Conservation (phyloP, 2,113 vertebrate species). For the Paramisgurnus dabryanus region DNA sequence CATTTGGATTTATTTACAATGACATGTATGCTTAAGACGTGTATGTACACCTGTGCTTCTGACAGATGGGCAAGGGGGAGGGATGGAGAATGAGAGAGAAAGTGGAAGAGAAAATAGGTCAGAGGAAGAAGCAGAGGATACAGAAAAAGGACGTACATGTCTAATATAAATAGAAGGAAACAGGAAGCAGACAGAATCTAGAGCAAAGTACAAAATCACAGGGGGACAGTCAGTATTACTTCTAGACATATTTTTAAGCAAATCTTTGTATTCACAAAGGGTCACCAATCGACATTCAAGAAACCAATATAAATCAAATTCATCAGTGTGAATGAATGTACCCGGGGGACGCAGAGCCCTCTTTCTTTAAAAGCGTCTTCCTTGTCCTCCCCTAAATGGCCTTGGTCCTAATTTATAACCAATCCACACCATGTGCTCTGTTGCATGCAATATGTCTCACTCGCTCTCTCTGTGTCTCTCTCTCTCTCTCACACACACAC, state of each 20-base stretch:
- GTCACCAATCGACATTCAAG: not conserved
- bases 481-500: too few species aligned
- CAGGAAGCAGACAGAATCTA: slow-evolving; percentile 26
- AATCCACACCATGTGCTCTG: too few species aligned
- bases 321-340: not conserved
- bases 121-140: slow-evolving; percentile 16
- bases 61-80: slow-evolving; percentile 18
- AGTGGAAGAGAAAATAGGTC: slow-evolving; percentile 8
- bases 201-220: not conserved
- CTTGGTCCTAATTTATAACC: too few species aligned
- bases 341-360: not conserved
- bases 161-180: slow-evolving; percentile 41
- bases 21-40: not conserved
- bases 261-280: too few species aligned
- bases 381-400: too few species aligned
- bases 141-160: slow-evolving; percentile 27
- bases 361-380: too few species aligned
- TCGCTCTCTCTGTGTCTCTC: too few species aligned
- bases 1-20: not conserved
- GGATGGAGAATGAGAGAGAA: not conserved
- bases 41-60: slow-evolving; percentile 28
- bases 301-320: not conserved
- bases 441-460: too few species aligned
- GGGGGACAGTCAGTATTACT: not conserved
- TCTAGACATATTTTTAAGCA: not conserved